These are phyloP conservation scores for Drosophila atroscutellata DNA, from an alignment of 2,888 invertebrate genomes.

Conservation along the genomic window DNA sequence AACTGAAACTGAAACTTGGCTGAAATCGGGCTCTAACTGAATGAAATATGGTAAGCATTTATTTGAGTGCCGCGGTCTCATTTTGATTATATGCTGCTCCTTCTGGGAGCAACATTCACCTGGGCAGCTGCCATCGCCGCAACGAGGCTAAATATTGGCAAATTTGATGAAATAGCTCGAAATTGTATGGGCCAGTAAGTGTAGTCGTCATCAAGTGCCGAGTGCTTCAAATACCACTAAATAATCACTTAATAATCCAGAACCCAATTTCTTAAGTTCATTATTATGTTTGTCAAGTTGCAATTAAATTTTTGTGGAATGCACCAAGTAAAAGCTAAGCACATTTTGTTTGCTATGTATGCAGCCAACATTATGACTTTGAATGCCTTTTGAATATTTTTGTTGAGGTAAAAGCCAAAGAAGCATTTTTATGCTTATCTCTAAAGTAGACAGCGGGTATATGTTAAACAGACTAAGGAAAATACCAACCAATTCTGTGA, in stretches of 20 bases:
- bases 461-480: too few species aligned
- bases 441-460: not conserved
- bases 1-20: slow-evolving; percentile 18
- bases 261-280: not conserved
- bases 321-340: slow-evolving; percentile 2
- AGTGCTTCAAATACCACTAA: slow-evolving; percentile 2
- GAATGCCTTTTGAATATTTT: slow-evolving; percentile 21
- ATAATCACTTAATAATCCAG: slow-evolving; percentile 13
- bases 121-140: not conserved
- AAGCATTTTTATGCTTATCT: slow-evolving; percentile 15
- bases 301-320: not conserved
- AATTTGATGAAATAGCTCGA: slow-evolving; percentile 45
- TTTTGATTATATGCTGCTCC: slow-evolving; percentile 54
- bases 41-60: slow-evolving; percentile 50
- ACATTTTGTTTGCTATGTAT: not conserved
- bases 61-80: slow-evolving; percentile 46
- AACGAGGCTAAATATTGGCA: slow-evolving; percentile 7
- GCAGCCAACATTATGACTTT: slow-evolving; percentile 1
- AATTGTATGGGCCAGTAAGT: slow-evolving; percentile 29
- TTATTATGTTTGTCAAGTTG: slow-evolving; percentile 1
- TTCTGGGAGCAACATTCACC: slow-evolving; percentile 10
- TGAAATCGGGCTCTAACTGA: slow-evolving; percentile 17
- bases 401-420: slow-evolving; percentile 21
- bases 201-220: slow-evolving; percentile 34
- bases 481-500: not conserved